A percentile compares a stretch with the other conserved stretches of the same genome.
phyloP scores from a whole-genome alignment of 2,888 invertebrate genomes.

The Callosobruchus maculatus region DNA sequence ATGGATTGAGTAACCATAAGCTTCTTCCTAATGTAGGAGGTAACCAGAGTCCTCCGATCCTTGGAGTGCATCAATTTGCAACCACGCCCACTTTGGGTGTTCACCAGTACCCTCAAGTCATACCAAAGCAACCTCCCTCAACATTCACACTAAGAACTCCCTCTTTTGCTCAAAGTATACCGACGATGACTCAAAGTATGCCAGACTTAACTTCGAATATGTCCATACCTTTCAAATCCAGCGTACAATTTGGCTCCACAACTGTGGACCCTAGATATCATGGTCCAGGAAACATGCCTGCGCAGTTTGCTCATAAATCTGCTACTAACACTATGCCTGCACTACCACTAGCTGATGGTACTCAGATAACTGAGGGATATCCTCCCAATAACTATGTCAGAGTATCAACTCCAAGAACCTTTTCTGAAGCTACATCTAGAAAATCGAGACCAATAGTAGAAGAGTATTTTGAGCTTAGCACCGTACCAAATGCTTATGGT shows the following conservation, averaged over 20 bases:
- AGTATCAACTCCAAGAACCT: background rate
- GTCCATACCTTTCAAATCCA: background rate
- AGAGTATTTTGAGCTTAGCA: constrained; percentile 2
- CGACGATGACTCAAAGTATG: background rate
- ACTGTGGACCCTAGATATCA: background rate
- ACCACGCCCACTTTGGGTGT: background rate
- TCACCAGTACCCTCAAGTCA: background rate
- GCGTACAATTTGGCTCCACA: background rate
- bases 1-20: background rate
- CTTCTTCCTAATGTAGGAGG: background rate
- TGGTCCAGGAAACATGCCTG: background rate
- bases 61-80: background rate
- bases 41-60: background rate
- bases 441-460: constrained; percentile 2
- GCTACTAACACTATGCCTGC: background rate
- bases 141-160: background rate
- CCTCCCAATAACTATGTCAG: background rate
- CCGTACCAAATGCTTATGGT: background rate
- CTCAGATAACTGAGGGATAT: background rate
- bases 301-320: background rate
- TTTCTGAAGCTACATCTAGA: background rate
- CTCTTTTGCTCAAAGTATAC: background rate
- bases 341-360: background rate
- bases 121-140: background rate
- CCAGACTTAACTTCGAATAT: background rate